Percentiles rank a stretch among this genome's conserved stretches.
Evolutionary conservation across 2,888 invertebrate species (phyloP).

Genomic region (Phytoseiulus persimilis): DNA sequence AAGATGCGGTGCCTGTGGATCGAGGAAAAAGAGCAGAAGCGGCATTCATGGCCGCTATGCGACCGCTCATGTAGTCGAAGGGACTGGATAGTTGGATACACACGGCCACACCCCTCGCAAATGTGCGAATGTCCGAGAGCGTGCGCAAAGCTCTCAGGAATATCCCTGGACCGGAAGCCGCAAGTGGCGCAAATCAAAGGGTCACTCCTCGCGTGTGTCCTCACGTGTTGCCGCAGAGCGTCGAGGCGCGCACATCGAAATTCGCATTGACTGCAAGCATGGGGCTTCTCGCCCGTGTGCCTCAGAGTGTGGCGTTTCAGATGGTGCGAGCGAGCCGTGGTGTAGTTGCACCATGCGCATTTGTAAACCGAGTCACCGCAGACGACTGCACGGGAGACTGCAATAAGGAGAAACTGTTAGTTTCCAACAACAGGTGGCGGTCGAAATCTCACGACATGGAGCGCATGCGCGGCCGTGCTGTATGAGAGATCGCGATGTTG

Average conservation of each 20-base stretch:
- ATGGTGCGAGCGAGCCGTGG: not conserved
- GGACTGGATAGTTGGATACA: not conserved
- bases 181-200: not conserved
- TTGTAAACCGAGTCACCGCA: not conserved
- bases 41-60: not conserved
- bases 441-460: too few species aligned
- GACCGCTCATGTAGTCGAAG: not conserved
- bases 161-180: not conserved
- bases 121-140: not conserved
- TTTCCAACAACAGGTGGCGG: too few species aligned
- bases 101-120: not conserved
- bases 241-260: not conserved
- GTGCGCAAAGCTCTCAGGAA: not conserved
- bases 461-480: too few species aligned
- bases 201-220: not conserved
- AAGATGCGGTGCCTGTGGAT: too few species aligned
- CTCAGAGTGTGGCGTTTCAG: not conserved
- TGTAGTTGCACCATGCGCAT: not conserved
- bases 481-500: too few species aligned
- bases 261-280: not conserved
- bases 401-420: too few species aligned
- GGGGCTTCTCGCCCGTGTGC: not conserved
- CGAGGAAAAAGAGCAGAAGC: not conserved
- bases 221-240: not conserved
- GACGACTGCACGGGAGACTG: not conserved